Evolutionary conservation across 2,113 vertebrate genomes (phyloP).

Genomic region (Erpornis zantholeuca): DNA sequence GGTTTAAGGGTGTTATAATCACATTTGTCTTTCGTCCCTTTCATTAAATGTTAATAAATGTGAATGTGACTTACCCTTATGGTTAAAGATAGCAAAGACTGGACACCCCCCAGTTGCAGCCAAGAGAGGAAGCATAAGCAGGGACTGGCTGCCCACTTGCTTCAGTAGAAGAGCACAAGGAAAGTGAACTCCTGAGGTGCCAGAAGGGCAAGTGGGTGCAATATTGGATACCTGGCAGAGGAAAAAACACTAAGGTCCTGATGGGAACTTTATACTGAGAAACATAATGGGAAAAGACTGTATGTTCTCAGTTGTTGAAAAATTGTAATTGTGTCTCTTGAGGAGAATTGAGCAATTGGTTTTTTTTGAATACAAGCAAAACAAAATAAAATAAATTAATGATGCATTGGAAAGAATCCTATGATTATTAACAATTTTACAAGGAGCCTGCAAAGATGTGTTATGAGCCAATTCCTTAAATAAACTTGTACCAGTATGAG

Average conservation of each 20-base stretch:
- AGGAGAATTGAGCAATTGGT: neutral
- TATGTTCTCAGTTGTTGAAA: neutral
- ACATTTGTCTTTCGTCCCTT: neutral
- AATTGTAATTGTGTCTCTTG: neutral
- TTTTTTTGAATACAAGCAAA: neutral
- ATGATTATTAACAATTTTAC: neutral
- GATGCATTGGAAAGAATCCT: neutral
- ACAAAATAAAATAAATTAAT: neutral
- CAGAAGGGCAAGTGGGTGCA: neutral
- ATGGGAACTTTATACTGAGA: neutral
- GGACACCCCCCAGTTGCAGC: fast-evolving
- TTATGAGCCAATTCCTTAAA: neutral
- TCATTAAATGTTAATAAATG: neutral
- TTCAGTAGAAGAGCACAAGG: neutral
- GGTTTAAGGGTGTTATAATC: neutral
- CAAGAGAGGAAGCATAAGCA: neutral
- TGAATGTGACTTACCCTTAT: neutral
- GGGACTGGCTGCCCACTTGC: neutral
- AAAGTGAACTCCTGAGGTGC: neutral
- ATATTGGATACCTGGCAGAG: neutral
- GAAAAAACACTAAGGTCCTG: neutral
- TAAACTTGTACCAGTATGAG: neutral
- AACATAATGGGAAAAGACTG: neutral
- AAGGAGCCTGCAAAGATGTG: neutral
- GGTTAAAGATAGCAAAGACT: neutral